Evolutionary conservation across 2,113 vertebrate genomes (phyloP).

Genomic region (Penelope pileata): DNA sequence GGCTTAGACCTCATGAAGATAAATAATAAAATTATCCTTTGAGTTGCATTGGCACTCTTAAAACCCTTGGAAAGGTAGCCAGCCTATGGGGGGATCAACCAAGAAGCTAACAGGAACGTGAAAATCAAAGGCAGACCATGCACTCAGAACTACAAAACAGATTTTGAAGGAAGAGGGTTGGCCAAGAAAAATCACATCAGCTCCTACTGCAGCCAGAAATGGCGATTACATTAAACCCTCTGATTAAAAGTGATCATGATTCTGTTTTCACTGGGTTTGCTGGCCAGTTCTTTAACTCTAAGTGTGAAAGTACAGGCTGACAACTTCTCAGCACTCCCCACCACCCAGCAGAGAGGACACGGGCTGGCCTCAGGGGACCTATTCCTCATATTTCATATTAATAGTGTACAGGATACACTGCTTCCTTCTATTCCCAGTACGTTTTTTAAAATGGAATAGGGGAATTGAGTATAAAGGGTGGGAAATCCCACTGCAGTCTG

Average conservation of each 20-base stretch:
- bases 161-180: background rate
- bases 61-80: background rate
- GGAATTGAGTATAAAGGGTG: background rate
- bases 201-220: background rate
- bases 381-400: background rate
- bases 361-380: background rate
- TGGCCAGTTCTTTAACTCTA: background rate
- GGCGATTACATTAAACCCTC: background rate
- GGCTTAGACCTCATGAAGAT: background rate
- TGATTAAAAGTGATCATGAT: background rate
- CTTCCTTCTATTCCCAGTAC: background rate
- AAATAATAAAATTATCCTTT: background rate
- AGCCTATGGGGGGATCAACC: background rate
- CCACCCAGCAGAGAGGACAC: background rate
- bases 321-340: background rate
- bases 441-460: background rate
- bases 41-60: background rate
- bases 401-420: background rate
- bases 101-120: background rate
- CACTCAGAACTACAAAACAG: background rate
- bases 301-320: background rate
- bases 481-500: background rate
- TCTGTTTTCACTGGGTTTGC: background rate
- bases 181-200: background rate
- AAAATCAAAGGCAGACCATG: background rate